Base-by-base conservation (phyloP, 2,797 vertebrate genomes). In the Melanotaenia trifasciata region DNA sequence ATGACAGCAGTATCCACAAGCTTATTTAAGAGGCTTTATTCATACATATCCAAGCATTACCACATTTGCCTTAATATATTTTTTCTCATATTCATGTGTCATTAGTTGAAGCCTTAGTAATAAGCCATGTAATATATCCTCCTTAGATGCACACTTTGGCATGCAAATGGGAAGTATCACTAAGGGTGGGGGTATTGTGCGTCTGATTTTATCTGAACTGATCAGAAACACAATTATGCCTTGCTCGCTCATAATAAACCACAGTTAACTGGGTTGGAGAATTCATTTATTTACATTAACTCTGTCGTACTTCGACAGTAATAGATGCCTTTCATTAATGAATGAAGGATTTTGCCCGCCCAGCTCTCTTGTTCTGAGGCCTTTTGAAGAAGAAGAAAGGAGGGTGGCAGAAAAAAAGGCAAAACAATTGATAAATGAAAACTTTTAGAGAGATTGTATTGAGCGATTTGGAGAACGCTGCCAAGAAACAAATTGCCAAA, bases 271-370 rank as follows among this genome's bases (percentile, higher is more conserved):
- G 90, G 91, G 85, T 91, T 90, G 89, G 92, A 92, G 91, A 84
- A 93, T 94, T 94, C 91, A 94, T 94, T 94, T 94, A 93, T 95
- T 93, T 93, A 93, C 90, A 93, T 95, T 92, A 94, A 93, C 87
- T 90, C 74, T 69, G 85, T 90, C 78, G 75, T 72, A 5, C 70
- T 68, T 67, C 59, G 90, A 91, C 94, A 91, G 87, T 93, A 94
- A 94, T 92, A 86, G 92, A 94, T 94, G 89, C 78, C 87, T 93
- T 94, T 94, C 90, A 94, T 94, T 93, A 94, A 92, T 87, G 86
- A 91, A 91, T 89, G 84, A 92, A 81, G 61, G 88, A 84, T 93
- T 80, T 83, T 4, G 58, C 43, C 57, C 32, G 83, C 77, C 75
- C 7, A 3, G 24, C 75, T 81, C 73, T 76, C 67, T 84, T 76